Conservation (phyloP, 2,888 invertebrate genomes). For the Ectobius pallidus region DNA sequence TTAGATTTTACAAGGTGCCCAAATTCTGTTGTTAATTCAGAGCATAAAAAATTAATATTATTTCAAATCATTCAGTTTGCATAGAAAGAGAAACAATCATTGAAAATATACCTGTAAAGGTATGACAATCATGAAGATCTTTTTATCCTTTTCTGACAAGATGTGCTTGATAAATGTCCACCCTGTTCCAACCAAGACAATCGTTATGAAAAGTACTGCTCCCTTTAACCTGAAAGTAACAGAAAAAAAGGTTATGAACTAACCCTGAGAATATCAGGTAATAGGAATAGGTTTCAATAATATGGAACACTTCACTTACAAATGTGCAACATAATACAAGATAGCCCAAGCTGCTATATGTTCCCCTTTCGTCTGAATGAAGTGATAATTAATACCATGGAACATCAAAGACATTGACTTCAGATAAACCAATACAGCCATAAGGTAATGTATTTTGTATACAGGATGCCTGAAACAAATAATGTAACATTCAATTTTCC, state of each 20-base stretch:
- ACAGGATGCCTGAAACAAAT: conserved; percentile 69
- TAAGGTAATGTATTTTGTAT: conserved; percentile 95
- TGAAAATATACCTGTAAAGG: conserved; percentile 96
- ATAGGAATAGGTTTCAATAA: not conserved
- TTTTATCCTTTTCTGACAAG: conserved; percentile 93
- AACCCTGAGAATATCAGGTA: not conserved
- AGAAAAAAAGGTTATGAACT: not conserved
- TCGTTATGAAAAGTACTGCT: conserved; percentile 92
- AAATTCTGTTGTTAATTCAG: too few relatives aligned
- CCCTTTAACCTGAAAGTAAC: conserved; percentile 74
- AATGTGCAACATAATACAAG: conserved; percentile 95
- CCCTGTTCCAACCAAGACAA: conserved; percentile 96
- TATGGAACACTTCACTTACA: conserved; percentile 65
- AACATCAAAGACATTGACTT: conserved; percentile 92
- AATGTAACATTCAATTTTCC: not conserved
- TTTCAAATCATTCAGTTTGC: too few relatives aligned
- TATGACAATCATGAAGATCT: conserved; percentile 96
- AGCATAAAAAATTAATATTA: too few relatives aligned
- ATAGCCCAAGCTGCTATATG: conserved; percentile 98
- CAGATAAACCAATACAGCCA: conserved; percentile 91
- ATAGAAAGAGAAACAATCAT: too few relatives aligned
- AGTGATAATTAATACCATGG: conserved; percentile 94
- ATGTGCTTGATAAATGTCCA: conserved; percentile 99
- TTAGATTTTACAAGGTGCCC: too few relatives aligned
- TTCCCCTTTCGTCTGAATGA: conserved; percentile 89